phyloP scores from a whole-genome alignment of 2,113 vertebrate genomes.

The Nannospalax galili region DNA sequence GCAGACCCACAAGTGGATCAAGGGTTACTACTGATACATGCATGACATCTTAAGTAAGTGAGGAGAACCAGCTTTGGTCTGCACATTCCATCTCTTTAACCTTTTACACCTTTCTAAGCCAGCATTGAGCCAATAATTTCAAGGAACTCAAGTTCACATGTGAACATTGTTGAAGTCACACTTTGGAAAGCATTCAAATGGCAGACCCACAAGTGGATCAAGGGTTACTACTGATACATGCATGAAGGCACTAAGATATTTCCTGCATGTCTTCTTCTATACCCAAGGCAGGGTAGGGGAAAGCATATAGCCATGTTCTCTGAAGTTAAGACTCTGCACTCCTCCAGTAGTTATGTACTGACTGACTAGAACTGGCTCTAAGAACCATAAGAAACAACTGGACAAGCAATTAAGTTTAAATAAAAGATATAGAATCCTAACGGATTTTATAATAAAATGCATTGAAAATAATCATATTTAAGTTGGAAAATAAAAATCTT shows the following conservation, averaged over 20 bases:
- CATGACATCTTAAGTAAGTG: not conserved
- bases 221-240: not conserved
- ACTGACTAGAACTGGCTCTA: not conserved
- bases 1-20: not conserved
- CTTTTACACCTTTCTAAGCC: not conserved
- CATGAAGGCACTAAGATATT: not conserved
- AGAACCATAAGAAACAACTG: conserved; percentile 36
- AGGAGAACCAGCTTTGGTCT: not conserved
- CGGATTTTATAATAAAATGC: conserved; percentile 33
- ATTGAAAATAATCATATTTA: conserved; percentile 26
- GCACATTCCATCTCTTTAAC: too few relatives aligned
- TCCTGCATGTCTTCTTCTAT: not conserved
- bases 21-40: not conserved
- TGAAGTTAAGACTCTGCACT: not conserved
- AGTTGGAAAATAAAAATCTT: not conserved
- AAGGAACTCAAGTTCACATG: not conserved
- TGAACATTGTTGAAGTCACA: conserved; percentile 1
- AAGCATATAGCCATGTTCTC: not conserved
- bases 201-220: not conserved
- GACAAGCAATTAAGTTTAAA: conserved; percentile 55
- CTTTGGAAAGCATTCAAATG: conserved; percentile 11
- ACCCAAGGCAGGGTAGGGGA: not conserved
- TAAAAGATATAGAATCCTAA: not conserved
- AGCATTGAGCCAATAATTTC: not conserved
- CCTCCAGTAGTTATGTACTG: not conserved